These are phyloP conservation scores for Parasteatoda lunata DNA, from an alignment of 2,888 invertebrate species.

Conservation along the genomic window DNA sequence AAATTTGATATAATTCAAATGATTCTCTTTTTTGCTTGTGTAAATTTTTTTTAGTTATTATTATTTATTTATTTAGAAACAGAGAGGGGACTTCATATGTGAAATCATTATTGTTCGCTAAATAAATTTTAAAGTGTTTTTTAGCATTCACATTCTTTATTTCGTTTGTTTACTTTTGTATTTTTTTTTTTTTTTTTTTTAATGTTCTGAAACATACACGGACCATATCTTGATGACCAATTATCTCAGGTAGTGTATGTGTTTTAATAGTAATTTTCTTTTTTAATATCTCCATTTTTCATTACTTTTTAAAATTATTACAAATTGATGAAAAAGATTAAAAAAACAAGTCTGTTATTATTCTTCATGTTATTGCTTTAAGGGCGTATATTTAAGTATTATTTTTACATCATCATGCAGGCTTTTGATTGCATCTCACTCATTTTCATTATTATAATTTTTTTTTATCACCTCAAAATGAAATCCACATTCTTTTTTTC, in stretches of 20 bases:
- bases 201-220: slow-evolving; percentile 9
- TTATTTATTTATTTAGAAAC: background rate
- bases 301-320: background rate
- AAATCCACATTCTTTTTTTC: too few species aligned
- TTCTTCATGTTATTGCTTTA: too few species aligned
- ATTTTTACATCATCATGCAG: too few species aligned
- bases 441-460: too few species aligned
- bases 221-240: slow-evolving; percentile 32
- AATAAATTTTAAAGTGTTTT: background rate
- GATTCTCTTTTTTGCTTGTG: background rate
- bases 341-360: too few species aligned
- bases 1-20: background rate
- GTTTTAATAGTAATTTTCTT: background rate
- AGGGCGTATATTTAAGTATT: too few species aligned
- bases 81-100: background rate
- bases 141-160: background rate
- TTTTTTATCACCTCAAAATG: too few species aligned
- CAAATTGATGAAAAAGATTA: background rate
- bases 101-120: background rate
- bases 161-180: background rate
- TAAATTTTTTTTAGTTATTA: too few species aligned
- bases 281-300: background rate
- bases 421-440: too few species aligned
- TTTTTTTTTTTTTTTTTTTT: slow-evolving; percentile 18
- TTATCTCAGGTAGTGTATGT: slow-evolving; percentile 46